A percentile compares a stretch with the other conserved stretches of the same genome.
phyloP scores from a whole-genome alignment of 2,888 invertebrate species.

The Stenotaenia linearis region DNA sequence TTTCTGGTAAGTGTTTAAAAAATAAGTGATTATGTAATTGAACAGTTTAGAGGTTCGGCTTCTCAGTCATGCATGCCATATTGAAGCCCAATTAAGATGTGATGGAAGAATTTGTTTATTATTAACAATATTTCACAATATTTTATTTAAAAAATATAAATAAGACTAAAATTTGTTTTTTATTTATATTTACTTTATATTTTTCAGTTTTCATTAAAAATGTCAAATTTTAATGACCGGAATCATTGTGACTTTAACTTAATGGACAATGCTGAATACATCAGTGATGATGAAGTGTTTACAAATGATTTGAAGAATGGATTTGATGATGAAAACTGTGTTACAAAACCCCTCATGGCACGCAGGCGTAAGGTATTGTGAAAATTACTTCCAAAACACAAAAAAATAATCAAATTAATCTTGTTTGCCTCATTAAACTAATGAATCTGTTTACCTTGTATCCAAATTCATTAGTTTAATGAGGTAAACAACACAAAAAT shows the following conservation, averaged over 20 bases:
- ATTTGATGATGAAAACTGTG: slow-evolving; percentile 60
- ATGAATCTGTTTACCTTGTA: too few species aligned
- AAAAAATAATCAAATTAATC: too few species aligned
- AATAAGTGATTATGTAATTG: too few species aligned
- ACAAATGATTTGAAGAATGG: slow-evolving; percentile 59
- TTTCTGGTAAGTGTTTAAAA: not conserved
- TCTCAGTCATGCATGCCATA: not conserved
- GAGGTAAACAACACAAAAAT: too few species aligned
- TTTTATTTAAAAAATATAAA: not conserved
- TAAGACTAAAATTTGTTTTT: not conserved
- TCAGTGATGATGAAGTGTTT: slow-evolving; percentile 69
- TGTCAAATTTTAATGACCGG: not conserved
- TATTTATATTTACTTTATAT: not conserved
- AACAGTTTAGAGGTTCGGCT: not conserved
- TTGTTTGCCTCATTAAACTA: too few species aligned
- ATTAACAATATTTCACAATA: not conserved
- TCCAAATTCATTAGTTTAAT: too few species aligned
- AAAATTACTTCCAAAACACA: not conserved
- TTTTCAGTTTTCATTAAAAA: not conserved
- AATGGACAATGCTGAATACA: slow-evolving; percentile 59
- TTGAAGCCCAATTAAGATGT: not conserved
- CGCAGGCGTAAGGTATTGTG: slow-evolving; percentile 55
- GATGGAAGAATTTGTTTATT: not conserved
- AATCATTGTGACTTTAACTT: slow-evolving; percentile 52
- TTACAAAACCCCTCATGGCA: slow-evolving; percentile 68